A percentile compares a stretch with the other conserved stretches of the same genome.
These are phyloP conservation scores for Chlorospingus flavigularis DNA, from an alignment of 2,797 vertebrate species.

Conservation along the genomic window DNA sequence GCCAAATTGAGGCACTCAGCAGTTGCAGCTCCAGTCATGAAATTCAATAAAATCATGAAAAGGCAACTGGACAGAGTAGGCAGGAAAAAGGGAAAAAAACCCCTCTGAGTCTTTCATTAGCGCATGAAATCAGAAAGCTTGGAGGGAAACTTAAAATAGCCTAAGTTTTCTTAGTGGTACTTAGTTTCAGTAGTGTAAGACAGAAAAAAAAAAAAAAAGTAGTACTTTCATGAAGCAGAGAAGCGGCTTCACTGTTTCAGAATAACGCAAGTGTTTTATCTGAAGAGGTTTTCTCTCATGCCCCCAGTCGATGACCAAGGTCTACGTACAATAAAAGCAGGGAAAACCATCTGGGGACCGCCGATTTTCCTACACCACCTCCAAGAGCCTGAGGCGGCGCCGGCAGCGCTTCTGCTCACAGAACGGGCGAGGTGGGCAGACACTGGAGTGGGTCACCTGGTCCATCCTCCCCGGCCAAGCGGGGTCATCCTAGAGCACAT, in stretches of 20 bases:
- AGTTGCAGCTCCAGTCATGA: not conserved
- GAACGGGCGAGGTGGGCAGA: not conserved
- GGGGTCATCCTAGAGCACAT: too few relatives aligned
- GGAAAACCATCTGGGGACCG: not conserved
- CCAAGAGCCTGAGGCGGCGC: too few relatives aligned
- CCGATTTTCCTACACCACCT: not conserved
- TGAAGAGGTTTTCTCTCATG: not conserved
- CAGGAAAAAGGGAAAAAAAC: not conserved
- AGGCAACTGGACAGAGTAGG: not conserved
- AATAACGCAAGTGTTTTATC: not conserved
- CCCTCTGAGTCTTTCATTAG: not conserved
- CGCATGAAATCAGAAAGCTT: not conserved
- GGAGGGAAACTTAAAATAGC: not conserved
- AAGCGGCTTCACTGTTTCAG: not conserved
- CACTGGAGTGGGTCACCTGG: fast-evolving
- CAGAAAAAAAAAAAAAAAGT: not conserved
- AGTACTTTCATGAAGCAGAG: not conserved
- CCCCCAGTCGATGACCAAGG: not conserved
- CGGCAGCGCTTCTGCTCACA: too few relatives aligned
- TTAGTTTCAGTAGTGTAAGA: not conserved
- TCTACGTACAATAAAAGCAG: not conserved
- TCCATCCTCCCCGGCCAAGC: too few relatives aligned
- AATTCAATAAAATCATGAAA: not conserved
- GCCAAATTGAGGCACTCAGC: not conserved
- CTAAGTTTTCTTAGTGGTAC: not conserved